Conservation (phyloP, 2,797 vertebrate species). For the Melanotaenia boesemani region DNA sequence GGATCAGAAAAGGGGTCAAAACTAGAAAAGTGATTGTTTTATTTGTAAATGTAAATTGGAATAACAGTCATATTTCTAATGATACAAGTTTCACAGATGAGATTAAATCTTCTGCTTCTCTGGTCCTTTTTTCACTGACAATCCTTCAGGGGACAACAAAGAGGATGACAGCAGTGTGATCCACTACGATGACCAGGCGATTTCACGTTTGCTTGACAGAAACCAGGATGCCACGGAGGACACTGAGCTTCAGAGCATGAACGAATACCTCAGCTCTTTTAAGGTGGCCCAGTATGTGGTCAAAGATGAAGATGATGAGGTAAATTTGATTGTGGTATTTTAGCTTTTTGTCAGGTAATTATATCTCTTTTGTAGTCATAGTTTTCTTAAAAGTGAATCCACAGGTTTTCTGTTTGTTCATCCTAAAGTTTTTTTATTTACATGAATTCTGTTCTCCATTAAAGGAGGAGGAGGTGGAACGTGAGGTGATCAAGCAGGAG, state of each 20-base stretch:
- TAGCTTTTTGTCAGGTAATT: neutral
- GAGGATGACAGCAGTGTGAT: constrained; percentile 98
- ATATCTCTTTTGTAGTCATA: neutral
- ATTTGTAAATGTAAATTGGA: neutral
- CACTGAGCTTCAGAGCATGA: constrained; percentile 98
- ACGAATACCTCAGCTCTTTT: constrained; percentile 98
- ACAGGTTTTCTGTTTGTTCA: neutral
- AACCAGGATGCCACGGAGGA: constrained; percentile 97
- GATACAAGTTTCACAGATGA: constrained; percentile 3
- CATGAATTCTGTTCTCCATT: neutral
- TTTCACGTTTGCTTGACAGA: constrained; percentile 92
- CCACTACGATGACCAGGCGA: constrained; percentile 97
- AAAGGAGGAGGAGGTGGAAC: constrained; percentile 95
- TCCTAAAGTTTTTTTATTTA: neutral
- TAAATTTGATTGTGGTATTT: constrained; percentile 1
- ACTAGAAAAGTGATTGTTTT: neutral
- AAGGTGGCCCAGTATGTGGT: constrained; percentile 99
- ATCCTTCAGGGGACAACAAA: constrained; percentile 90
- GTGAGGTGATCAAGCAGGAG: constrained; percentile 98
- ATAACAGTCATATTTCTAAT: neutral
- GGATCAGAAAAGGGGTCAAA: neutral
- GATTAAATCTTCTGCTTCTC: neutral
- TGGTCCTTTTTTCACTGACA: constrained; percentile 6
- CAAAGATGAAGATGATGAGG: constrained; percentile 97
- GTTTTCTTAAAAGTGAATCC: neutral